phyloP scores from a whole-genome alignment of 2,888 invertebrate species.

The Dendrolimus houi region DNA sequence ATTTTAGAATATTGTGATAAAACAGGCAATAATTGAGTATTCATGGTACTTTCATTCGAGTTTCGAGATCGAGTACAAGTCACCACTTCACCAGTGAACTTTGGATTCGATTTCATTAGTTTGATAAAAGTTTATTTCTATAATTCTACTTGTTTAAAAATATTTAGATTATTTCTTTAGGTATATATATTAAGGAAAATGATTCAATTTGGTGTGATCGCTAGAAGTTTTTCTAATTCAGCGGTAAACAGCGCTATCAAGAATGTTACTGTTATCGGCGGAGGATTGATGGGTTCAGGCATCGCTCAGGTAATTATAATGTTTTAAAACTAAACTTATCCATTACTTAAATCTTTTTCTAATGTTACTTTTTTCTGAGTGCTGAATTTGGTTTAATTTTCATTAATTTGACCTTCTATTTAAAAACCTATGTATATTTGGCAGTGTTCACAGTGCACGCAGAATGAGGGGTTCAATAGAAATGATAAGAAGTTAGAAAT shows the following conservation, averaged over 20 bases:
- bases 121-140: constrained; percentile 4
- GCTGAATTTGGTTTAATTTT: too few species aligned
- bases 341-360: background rate
- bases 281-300: constrained; percentile 92
- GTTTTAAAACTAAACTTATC: background rate
- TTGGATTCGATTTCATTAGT: constrained; percentile 17
- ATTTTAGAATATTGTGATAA: too few species aligned
- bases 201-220: constrained; percentile 47
- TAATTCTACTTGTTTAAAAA: background rate
- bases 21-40: too few species aligned
- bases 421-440: too few species aligned
- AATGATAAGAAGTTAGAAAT: background rate
- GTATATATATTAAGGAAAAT: constrained; percentile 26
- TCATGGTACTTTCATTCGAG: too few species aligned
- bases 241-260: constrained; percentile 77
- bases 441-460: too few species aligned
- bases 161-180: background rate
- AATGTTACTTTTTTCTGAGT: too few species aligned
- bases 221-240: constrained; percentile 57
- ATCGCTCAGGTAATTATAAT: constrained; percentile 85
- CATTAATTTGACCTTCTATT: too few species aligned
- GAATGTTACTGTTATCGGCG: constrained; percentile 90
- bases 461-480: too few species aligned
- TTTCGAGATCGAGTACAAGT: too few species aligned
- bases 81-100: constrained; percentile 14